A percentile compares a stretch with the other conserved stretches of the same genome.
Conservation (phyloP, 2,888 invertebrate species). For the Drosophila neonasuta region DNA sequence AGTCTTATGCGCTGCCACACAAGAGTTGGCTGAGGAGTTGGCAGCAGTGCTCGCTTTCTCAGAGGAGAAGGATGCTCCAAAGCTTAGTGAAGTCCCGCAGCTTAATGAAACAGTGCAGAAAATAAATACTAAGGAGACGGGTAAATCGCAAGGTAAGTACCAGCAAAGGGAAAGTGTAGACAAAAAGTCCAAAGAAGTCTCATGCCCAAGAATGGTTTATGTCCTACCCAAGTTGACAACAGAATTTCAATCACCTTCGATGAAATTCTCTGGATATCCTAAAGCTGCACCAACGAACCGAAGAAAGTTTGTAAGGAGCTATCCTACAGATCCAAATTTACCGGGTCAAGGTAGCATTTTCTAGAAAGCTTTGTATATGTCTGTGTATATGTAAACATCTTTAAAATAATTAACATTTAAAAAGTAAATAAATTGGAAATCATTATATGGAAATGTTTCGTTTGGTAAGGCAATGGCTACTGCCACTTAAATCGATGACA, state of each 20-base stretch:
- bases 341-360: constrained; percentile 5
- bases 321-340: constrained; percentile 18
- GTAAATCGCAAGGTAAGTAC: no score
- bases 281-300: not conserved
- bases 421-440: constrained; percentile 5
- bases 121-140: no score
- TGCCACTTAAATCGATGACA: not conserved
- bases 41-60: not conserved
- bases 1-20: constrained; percentile 89
- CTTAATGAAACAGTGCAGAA: not conserved
- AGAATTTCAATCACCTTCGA: not conserved
- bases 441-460: constrained; percentile 7
- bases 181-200: no score
- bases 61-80: not conserved
- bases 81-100: not conserved
- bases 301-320: not conserved
- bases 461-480: constrained; percentile 7
- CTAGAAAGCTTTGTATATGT: constrained; percentile 26
- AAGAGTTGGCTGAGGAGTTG: constrained; percentile 87
- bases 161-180: no score
- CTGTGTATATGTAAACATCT: not conserved
- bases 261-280: not conserved
- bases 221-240: not conserved
- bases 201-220: not conserved
- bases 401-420: not conserved